Percentiles rank a stretch among this genome's conserved stretches.
These are phyloP conservation scores for Athene cunicularia DNA, from an alignment of 2,113 vertebrate species.

Conservation along the genomic window DNA sequence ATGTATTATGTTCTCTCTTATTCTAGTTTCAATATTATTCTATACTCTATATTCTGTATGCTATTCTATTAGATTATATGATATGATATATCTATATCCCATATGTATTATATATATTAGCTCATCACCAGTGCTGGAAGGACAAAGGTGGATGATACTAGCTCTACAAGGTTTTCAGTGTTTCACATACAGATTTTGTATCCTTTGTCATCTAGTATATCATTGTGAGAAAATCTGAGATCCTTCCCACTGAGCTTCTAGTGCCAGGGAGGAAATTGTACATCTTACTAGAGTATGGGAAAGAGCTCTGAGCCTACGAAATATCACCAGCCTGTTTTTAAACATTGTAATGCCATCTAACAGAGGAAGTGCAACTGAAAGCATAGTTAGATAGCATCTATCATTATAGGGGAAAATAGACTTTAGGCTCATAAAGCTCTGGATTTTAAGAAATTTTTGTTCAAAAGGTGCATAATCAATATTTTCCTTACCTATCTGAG, in stretches of 20 bases:
- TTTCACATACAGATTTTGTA: not conserved
- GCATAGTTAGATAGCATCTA: not conserved
- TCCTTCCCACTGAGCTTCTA: not conserved
- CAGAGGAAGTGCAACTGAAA: not conserved
- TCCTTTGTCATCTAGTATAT: not conserved
- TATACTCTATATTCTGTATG: too few relatives aligned
- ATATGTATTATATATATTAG: too few relatives aligned
- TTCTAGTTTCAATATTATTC: too few relatives aligned
- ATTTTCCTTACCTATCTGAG: not conserved
- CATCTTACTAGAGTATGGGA: not conserved
- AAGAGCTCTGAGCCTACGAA: not conserved
- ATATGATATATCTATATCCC: too few relatives aligned
- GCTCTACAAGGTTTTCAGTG: not conserved
- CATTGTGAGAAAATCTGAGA: not conserved
- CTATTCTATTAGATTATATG: too few relatives aligned
- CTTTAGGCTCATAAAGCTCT: not conserved
- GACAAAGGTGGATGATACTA: not conserved
- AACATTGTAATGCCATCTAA: not conserved
- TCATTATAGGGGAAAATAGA: not conserved
- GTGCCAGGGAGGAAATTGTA: not conserved
- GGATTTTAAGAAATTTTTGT: not conserved
- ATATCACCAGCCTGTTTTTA: not conserved
- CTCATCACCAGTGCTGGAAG: not conserved
- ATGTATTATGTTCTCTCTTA: too few relatives aligned
- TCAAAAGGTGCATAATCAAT: not conserved